Base-by-base conservation (phyloP, 1,140 invertebrate species). In the Drosophila trapezifrons region DNA sequence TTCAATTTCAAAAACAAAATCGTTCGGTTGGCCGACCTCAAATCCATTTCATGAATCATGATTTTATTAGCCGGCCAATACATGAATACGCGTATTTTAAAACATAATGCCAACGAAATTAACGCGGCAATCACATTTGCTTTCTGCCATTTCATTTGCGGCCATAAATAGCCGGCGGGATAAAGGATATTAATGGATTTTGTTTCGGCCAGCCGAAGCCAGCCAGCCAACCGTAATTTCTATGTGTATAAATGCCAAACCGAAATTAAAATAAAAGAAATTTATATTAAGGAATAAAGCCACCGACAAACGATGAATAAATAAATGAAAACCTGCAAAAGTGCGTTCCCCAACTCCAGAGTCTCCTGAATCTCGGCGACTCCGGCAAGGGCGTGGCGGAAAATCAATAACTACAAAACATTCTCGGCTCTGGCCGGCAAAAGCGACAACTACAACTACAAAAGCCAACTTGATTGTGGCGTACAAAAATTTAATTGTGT, bases 181-280 rank as follows among this genome's bases (percentile, higher is more conserved):
- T 83, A 89, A 86, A 87, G 65, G 79, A 89, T 83, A 86, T 86
- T 89, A 89, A 87, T 87, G 76, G 67, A 87, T 87, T 83, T 79
- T 66, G 65, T 46, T 64, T 64, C 55, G 20, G 43, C 37, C 55
- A 55, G 62, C 32, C 76, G n/a, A n/a, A 37, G 37, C 67, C 52
- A 73, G 59, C 55, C 64, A 79, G 45, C 79, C 57, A 77, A 58
- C 55, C 64, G 76, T 84, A 49, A 64, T 66, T 55, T 63, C 38
- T 72, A 66, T 71, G 32, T 40, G 13, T 35, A 54, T 40, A 47
- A 55, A 64, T 70, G 43, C 51, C 32, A 60, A 57, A 59, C 42
- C 72, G 59, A 67, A 40, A 56, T 64, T 27, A 42, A 73, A 35
- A 70, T 62, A 73, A 60, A 47, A 77, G 47, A 62, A 46, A 58